A percentile compares a stretch with the other conserved stretches of the same genome.
Conservation (phyloP, 2,113 vertebrate genomes). For the Phoenicopterus ruber region DNA sequence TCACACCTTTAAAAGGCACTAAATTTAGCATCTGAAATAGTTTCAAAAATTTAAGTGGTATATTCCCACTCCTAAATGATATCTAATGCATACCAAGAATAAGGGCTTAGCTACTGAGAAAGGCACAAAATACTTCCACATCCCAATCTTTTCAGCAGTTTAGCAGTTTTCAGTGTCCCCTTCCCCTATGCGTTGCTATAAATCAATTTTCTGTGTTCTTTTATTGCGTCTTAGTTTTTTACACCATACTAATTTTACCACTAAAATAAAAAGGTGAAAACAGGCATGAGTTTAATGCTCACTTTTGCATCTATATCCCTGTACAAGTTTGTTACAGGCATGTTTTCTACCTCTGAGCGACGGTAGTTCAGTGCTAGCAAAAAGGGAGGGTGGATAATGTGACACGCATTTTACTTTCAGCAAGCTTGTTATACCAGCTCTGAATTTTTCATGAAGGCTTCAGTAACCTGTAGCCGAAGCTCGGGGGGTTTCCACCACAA, state of each 20-base stretch:
- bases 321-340: neutral
- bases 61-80: neutral
- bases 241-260: accelerated
- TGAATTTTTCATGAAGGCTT: constrained; percentile 96
- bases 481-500: constrained; percentile 95
- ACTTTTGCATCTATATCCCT: neutral
- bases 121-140: neutral
- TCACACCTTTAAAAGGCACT: neutral
- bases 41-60: neutral
- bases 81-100: no score
- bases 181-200: neutral
- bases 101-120: neutral
- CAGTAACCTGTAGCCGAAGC: constrained; percentile 87
- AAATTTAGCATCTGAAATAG: neutral
- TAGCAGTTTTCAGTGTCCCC: neutral
- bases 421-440: constrained; percentile 86
- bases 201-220: neutral
- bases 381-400: constrained; percentile 79
- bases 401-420: constrained; percentile 80
- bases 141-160: neutral
- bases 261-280: neutral
- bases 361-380: constrained; percentile 34
- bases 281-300: neutral
- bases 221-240: neutral
- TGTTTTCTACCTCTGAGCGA: neutral